Base-by-base conservation (phyloP, 2,888 invertebrate genomes). In the Globia sparganii region DNA sequence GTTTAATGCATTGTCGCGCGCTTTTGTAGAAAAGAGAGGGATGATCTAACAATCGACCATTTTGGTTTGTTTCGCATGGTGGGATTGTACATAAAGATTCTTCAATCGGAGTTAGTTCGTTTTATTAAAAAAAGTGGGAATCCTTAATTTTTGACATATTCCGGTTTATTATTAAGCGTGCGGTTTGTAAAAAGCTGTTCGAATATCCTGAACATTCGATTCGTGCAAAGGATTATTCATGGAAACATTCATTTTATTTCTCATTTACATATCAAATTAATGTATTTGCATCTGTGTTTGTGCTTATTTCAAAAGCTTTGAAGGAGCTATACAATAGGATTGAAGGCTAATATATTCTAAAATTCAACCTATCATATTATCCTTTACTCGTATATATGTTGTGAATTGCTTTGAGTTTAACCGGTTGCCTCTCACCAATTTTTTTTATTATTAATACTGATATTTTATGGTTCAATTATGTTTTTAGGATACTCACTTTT, bases 241-340 rank as follows among this genome's bases (percentile, higher is more conserved):
- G 6, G 28, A 80, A 78, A 25, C 31, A 64, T 78, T 64, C 37
- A n/a, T 37, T 49, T 53, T 79, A 62, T 46, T 62, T 62, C 6
- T 69, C 34, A 70, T 79, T 77, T 70, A 25, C 53, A 62, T 61
- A 69, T 21, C 28, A 43, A 28, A 53, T 53, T 40, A 34, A 49
- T 25, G 28, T 61, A 40, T 40, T 59, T 76, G 28, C 28, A 31
- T 46, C 4, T 56, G 15, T 11, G 3, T 70, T 70, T 31, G 9
- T 46, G 34, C 2, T 70, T 28, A 25, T 62, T 70, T 70, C 21
- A 46, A 8, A 9, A 34, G 34, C 18, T 61, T 69, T 78, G 28
- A 69, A 31, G 3, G 34, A 80, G n/a, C 25, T 46, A 18, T 49
- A 3, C 25, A 53, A 11, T 25, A 25, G 28, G 9, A 68, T 61